Percentiles rank a stretch among this genome's conserved stretches.
These are phyloP conservation scores for Halcyon smyrnensis DNA, from an alignment of 2,797 vertebrate genomes.

Conservation along the genomic window DNA sequence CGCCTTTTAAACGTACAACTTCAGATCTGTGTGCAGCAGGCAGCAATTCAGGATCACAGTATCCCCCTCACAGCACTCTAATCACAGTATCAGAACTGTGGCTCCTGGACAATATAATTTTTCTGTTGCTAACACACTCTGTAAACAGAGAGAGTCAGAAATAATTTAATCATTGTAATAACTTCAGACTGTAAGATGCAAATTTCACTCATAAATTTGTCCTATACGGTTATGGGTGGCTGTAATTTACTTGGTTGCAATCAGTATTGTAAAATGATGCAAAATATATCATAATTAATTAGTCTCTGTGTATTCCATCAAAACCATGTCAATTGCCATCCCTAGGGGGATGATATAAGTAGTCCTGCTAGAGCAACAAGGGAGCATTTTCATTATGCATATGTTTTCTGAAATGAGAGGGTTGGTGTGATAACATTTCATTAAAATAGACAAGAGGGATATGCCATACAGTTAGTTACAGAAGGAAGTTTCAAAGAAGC, in stretches of 20 bases:
- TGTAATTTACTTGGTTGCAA: not conserved
- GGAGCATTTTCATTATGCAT: constrained; percentile 32
- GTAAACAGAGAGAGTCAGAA: not conserved
- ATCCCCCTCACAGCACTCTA: not conserved
- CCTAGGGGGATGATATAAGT: not conserved
- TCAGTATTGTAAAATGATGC: constrained; percentile 22
- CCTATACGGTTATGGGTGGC: not conserved
- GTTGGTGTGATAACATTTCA: constrained; percentile 6
- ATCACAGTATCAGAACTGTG: not conserved
- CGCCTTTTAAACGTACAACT: not conserved
- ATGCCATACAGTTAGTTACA: not conserved
- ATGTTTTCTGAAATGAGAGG: constrained; percentile 31
- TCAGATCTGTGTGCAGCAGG: not conserved
- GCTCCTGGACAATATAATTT: not conserved
- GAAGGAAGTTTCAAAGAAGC: not conserved
- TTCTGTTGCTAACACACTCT: not conserved
- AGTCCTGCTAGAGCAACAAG: not conserved
- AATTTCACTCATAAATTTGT: not conserved
- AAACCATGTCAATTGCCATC: not conserved
- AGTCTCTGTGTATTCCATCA: not conserved
- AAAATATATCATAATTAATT: constrained; percentile 38
- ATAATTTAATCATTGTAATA: constrained; percentile 15
- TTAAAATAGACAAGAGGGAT: constrained; percentile 2
- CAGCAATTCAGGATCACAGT: not conserved
- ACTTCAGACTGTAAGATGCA: not conserved